phyloP scores from a whole-genome alignment of 2,888 invertebrate genomes.

The Papilio protenor region DNA sequence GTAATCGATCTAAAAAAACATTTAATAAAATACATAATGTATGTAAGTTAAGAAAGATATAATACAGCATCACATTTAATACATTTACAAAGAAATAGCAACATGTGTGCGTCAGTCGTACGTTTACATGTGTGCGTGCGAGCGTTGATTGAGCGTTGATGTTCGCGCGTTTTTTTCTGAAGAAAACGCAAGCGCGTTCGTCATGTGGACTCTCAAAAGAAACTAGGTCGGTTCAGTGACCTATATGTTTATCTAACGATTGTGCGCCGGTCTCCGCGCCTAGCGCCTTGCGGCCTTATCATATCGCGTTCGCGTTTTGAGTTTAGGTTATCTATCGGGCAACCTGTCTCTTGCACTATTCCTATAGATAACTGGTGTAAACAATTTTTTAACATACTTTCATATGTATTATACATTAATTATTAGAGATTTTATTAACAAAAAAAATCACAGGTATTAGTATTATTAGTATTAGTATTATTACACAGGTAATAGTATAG shows the following conservation, averaged over 20 bases:
- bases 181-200: constrained; percentile 68
- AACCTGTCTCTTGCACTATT: constrained; percentile 76
- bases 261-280: constrained; percentile 59
- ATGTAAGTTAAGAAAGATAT: background rate
- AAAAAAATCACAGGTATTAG: background rate
- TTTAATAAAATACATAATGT: background rate
- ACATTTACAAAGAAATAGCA: constrained; percentile 16
- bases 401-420: background rate
- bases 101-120: constrained; percentile 40
- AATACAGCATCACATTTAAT: background rate
- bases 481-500: no score
- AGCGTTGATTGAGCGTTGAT: constrained; percentile 58
- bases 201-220: constrained; percentile 63
- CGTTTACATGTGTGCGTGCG: constrained; percentile 48
- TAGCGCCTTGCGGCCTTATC: constrained; percentile 66
- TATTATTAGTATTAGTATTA: no score
- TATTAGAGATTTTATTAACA: background rate
- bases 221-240: constrained; percentile 84
- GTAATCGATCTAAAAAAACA: background rate
- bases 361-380: constrained; percentile 49
- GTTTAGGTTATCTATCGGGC: constrained; percentile 76
- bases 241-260: constrained; percentile 84
- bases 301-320: constrained; percentile 73
- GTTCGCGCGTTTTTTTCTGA: constrained; percentile 67
- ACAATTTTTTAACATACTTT: constrained; percentile 31